Percentiles rank a stretch among this genome's conserved stretches.
Conservation (phyloP, 2,888 invertebrate genomes). For the Ophonus ardosiacus region DNA sequence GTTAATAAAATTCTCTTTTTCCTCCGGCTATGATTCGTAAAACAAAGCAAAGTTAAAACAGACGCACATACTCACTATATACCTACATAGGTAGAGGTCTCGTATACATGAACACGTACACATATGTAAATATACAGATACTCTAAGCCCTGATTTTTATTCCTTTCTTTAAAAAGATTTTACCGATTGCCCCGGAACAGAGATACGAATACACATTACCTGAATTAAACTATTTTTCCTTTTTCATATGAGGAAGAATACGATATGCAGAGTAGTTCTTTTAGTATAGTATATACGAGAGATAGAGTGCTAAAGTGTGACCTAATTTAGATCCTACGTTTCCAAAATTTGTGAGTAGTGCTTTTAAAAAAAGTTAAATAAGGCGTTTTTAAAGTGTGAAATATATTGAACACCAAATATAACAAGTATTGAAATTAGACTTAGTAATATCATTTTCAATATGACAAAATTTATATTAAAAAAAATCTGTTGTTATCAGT, state of each 20-base stretch:
- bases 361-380: background rate
- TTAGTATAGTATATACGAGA: background rate
- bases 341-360: background rate
- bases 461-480: no score
- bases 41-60: constrained; percentile 4
- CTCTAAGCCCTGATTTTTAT: constrained; percentile 64
- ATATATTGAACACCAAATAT: no score
- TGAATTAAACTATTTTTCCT: constrained; percentile 9
- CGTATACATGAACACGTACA: constrained; percentile 5
- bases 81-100: background rate
- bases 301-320: background rate
- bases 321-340: background rate
- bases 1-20: background rate
- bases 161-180: constrained; percentile 38
- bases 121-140: constrained; percentile 19
- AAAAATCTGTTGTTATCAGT: no score
- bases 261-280: background rate
- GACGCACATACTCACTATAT: background rate
- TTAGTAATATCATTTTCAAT: no score
- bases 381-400: no score
- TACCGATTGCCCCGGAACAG: constrained; percentile 4
- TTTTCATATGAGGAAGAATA: background rate
- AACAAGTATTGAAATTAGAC: no score
- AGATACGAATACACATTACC: constrained; percentile 13
- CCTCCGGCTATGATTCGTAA: background rate